A percentile compares a stretch with the other conserved stretches of the same genome.
Evolutionary conservation across 1,140 invertebrate genomes (phyloP).

Genomic region (Dysdera silvatica): DNA sequence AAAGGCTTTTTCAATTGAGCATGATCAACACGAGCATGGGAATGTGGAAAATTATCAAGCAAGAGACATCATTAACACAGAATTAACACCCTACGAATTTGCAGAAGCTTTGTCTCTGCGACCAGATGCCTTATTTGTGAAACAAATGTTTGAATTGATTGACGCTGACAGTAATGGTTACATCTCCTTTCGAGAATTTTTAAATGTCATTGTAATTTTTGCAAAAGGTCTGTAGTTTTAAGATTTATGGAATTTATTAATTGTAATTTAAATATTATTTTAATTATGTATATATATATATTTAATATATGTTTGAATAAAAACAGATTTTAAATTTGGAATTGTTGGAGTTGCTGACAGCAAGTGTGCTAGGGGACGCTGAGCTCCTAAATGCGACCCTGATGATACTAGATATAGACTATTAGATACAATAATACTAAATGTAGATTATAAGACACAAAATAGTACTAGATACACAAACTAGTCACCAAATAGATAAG

Average conservation of each 20-base stretch:
- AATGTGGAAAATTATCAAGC: slow-evolving; percentile 43
- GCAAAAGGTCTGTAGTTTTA: slow-evolving; percentile 46
- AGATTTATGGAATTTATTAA: neutral
- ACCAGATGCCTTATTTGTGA: slow-evolving; percentile 52
- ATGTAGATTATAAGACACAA: no score
- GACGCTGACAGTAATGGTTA: slow-evolving; percentile 57
- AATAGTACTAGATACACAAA: no score
- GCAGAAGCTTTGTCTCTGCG: slow-evolving; percentile 53
- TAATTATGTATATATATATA: no score
- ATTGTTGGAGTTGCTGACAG: no score
- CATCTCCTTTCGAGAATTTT: slow-evolving; percentile 58
- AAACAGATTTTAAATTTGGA: no score
- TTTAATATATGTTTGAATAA: no score
- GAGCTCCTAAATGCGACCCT: no score
- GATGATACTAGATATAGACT: no score
- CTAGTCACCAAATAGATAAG: no score
- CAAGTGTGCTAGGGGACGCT: no score
- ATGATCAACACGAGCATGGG: slow-evolving; percentile 44
- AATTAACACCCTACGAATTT: slow-evolving; percentile 53
- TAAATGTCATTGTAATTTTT: slow-evolving; percentile 56
- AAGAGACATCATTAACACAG: slow-evolving; percentile 48
- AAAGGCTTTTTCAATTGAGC: slow-evolving; percentile 45
- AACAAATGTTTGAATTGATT: slow-evolving; percentile 56
- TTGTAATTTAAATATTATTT: no score
- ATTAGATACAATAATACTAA: no score